Percentiles rank a stretch among this genome's conserved stretches.
phyloP scores from a whole-genome alignment of 2,797 vertebrate genomes.

The Thunnus albacares region DNA sequence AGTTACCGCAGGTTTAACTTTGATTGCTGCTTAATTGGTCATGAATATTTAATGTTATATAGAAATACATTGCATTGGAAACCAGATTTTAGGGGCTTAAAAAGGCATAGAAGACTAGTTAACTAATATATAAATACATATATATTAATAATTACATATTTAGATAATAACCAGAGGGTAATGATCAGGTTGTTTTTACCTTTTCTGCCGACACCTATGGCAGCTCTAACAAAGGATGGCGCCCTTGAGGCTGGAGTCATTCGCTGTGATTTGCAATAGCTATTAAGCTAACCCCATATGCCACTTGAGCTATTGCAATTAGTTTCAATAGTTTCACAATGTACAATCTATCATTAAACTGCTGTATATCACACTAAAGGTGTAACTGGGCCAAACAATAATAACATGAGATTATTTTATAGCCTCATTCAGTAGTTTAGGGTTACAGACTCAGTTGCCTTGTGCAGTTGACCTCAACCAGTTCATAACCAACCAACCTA shows the following conservation, averaged over 20 bases:
- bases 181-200: background rate
- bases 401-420: background rate
- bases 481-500: no score
- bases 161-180: background rate
- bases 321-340: background rate
- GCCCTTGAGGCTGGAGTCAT: no score
- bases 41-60: background rate
- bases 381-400: background rate
- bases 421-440: background rate
- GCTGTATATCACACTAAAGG: background rate
- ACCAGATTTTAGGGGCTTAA: background rate
- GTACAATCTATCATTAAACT: background rate
- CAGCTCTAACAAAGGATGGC: conserved; percentile 17
- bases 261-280: no score
- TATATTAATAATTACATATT: background rate
- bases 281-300: no score
- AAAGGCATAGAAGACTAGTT: background rate
- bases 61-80: background rate
- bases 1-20: no score
- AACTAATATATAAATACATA: background rate
- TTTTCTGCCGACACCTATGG: no score
- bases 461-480: no score
- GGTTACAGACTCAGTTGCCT: no score
- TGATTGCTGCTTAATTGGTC: background rate
- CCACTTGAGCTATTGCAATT: no score